Evolutionary conservation across 2,797 vertebrate genomes (phyloP).

Genomic region (Psittacula echo): DNA sequence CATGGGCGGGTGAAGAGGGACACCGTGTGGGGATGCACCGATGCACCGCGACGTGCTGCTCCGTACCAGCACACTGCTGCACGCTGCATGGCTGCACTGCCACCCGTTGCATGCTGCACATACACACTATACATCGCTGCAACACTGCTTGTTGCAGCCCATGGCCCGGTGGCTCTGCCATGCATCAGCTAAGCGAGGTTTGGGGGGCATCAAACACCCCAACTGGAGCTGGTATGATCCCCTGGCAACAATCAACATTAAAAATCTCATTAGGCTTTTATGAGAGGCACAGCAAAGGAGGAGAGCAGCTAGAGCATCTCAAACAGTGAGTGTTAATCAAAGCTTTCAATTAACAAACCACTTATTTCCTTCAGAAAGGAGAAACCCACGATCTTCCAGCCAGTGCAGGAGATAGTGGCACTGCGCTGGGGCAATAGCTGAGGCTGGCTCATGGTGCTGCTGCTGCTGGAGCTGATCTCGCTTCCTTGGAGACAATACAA

Average conservation of each 20-base stretch:
- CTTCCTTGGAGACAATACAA: neutral
- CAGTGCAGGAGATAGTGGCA: neutral
- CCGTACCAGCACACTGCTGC: accelerated
- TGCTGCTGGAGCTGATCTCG: neutral
- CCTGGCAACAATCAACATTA: neutral
- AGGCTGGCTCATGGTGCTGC: neutral
- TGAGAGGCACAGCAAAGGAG: neutral
- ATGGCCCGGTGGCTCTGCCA: neutral
- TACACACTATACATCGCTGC: too few species aligned
- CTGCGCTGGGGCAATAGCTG: accelerated
- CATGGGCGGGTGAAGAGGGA: constrained; percentile 73
- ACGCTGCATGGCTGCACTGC: neutral
- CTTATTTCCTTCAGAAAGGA: neutral
- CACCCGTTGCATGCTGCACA: neutral
- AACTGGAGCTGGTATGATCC: neutral
- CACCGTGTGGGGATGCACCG: constrained; percentile 67
- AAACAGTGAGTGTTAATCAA: neutral
- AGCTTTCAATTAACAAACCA: neutral
- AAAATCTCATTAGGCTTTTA: neutral
- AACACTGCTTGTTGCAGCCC: neutral
- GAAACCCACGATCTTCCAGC: neutral
- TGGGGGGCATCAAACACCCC: neutral
- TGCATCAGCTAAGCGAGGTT: neutral
- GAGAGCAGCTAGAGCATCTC: neutral
- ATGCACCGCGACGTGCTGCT: neutral